Evolutionary conservation across 2,113 vertebrate genomes (phyloP).

Genomic region (Mystacornis crossleyi): DNA sequence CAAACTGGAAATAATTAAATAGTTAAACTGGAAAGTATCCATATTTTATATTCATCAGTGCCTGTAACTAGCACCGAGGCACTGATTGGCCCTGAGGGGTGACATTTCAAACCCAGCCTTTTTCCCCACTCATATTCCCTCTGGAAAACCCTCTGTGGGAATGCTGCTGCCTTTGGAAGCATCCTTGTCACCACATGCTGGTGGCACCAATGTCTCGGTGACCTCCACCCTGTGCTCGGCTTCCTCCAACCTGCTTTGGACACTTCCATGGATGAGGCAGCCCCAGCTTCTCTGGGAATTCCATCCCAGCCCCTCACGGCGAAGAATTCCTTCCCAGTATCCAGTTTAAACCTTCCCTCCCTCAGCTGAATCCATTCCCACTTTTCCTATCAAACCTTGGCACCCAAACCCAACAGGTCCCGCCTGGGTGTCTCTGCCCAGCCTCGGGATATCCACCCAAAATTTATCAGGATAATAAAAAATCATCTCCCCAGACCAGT

Average conservation of each 20-base stretch:
- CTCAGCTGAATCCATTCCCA: background rate
- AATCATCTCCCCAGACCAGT: background rate
- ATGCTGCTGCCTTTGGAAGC: background rate
- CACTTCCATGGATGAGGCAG: background rate
- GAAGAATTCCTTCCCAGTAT: background rate
- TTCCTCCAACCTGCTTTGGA: background rate
- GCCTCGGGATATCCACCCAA: background rate
- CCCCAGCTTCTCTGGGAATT: background rate
- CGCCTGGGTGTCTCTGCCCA: rapidly evolving
- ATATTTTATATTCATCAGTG: background rate
- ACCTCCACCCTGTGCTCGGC: background rate
- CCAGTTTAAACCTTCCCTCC: background rate
- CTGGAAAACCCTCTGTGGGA: background rate
- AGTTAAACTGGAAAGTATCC: background rate
- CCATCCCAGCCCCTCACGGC: background rate
- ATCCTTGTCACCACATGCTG: rapidly evolving
- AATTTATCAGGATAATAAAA: background rate
- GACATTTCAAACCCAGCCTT: background rate
- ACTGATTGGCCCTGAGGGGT: background rate
- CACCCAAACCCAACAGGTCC: background rate
- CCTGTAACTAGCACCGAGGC: background rate
- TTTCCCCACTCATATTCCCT: background rate
- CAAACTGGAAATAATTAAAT: background rate
- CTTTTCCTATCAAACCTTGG: background rate
- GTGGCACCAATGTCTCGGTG: background rate